These are phyloP conservation scores for Sakesphorus luctuosus DNA, from an alignment of 2,113 vertebrate genomes.

Conservation along the genomic window DNA sequence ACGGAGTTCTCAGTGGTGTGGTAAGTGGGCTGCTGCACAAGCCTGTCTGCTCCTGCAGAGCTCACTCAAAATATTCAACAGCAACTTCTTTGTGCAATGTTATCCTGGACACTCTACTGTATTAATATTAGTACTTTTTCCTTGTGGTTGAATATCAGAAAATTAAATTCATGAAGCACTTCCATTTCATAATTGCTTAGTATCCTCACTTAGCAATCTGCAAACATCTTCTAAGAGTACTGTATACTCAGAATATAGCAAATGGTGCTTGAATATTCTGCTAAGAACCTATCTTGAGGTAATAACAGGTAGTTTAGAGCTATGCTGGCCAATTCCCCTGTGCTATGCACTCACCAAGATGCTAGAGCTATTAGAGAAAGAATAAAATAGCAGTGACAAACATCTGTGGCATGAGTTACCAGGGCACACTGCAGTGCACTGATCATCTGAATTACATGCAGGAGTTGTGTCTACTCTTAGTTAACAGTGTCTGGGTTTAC, in stretches of 20 bases:
- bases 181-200: background rate
- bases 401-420: background rate
- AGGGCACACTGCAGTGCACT: background rate
- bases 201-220: background rate
- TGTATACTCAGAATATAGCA: background rate
- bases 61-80: background rate
- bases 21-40: background rate
- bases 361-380: background rate
- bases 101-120: background rate
- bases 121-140: background rate
- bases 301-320: background rate
- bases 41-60: background rate
- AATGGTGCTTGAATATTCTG: background rate
- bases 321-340: background rate
- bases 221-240: background rate
- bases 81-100: background rate
- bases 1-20: too few species aligned
- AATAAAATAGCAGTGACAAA: background rate
- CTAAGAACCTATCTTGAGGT: background rate
- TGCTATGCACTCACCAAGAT: background rate
- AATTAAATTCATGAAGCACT: background rate
- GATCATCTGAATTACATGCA: background rate
- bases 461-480: background rate
- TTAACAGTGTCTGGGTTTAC: background rate
- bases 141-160: background rate